Percentiles rank a stretch among this genome's conserved stretches.
phyloP scores from a whole-genome alignment of 1,140 invertebrate genomes.

The Diabrotica undecimpunctata region DNA sequence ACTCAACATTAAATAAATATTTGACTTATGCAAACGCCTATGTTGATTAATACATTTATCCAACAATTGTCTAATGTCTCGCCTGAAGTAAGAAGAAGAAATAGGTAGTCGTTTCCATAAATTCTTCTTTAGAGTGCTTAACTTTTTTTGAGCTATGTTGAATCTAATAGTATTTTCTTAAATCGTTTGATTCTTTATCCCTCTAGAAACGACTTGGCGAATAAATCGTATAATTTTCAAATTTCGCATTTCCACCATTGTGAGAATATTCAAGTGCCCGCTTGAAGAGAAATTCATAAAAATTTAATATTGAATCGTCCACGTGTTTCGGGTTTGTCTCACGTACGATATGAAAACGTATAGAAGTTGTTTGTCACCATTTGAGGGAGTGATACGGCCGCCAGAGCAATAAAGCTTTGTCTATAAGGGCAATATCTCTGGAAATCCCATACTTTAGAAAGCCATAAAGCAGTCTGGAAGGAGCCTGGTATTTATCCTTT shows the following conservation, averaged over 20 bases:
- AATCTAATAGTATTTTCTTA: too few relatives aligned
- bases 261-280: background rate
- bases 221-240: background rate
- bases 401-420: conserved; percentile 42
- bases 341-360: conserved; percentile 34
- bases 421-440: conserved; percentile 42
- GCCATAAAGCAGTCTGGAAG: conserved; percentile 40
- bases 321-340: conserved; percentile 11
- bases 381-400: conserved; percentile 40
- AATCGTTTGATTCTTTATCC: too few relatives aligned
- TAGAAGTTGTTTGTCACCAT: conserved; percentile 40
- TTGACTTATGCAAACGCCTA: too few relatives aligned
- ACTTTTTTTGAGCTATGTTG: too few relatives aligned
- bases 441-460: conserved; percentile 46
- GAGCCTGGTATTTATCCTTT: conserved; percentile 17
- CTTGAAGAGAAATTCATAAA: conserved; percentile 1
- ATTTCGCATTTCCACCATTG: background rate
- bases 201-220: background rate
- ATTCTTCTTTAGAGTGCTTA: too few relatives aligned
- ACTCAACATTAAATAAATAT: too few relatives aligned
- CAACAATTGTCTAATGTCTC: too few relatives aligned
- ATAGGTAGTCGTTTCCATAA: too few relatives aligned
- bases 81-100: too few relatives aligned
- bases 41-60: too few relatives aligned
- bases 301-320: conserved; percentile 5